phyloP scores from a whole-genome alignment of 2,113 vertebrate species.

The Tor tambroides region DNA sequence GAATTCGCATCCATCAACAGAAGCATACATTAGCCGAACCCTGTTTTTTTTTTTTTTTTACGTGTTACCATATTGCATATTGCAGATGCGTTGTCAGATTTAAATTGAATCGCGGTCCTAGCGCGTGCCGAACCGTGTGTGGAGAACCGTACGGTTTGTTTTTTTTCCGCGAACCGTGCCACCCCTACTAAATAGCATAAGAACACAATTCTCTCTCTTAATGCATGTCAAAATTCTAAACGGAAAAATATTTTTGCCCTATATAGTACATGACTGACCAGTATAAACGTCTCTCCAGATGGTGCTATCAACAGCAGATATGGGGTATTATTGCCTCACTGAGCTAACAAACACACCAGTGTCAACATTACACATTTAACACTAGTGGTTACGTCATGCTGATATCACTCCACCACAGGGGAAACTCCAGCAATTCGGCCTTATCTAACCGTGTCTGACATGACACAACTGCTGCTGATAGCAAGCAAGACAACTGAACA shows the following conservation, averaged over 20 bases:
- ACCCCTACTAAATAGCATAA: too few relatives aligned
- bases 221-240: not conserved
- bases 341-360: constrained; percentile 15
- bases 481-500: not conserved
- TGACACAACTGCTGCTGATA: constrained; percentile 9
- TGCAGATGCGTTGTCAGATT: too few relatives aligned
- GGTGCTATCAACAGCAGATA: not conserved
- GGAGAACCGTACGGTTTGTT: too few relatives aligned
- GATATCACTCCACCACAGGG: constrained; percentile 5
- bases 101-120: too few relatives aligned
- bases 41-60: too few relatives aligned
- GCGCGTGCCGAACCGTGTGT: too few relatives aligned
- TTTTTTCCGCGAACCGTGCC: too few relatives aligned
- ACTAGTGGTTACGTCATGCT: not conserved
- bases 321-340: constrained; percentile 1
- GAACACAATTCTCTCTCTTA: not conserved
- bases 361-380: constrained; percentile 19
- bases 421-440: constrained; percentile 22
- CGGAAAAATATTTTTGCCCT: too few relatives aligned
- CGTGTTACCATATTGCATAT: too few relatives aligned
- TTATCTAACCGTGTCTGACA: not conserved
- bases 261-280: not conserved
- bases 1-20: too few relatives aligned
- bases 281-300: constrained; percentile 1
- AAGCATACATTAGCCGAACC: too few relatives aligned